A percentile compares a stretch with the other conserved stretches of the same genome.
phyloP scores from a whole-genome alignment of 2,888 invertebrate species.

The Athalia circularis region DNA sequence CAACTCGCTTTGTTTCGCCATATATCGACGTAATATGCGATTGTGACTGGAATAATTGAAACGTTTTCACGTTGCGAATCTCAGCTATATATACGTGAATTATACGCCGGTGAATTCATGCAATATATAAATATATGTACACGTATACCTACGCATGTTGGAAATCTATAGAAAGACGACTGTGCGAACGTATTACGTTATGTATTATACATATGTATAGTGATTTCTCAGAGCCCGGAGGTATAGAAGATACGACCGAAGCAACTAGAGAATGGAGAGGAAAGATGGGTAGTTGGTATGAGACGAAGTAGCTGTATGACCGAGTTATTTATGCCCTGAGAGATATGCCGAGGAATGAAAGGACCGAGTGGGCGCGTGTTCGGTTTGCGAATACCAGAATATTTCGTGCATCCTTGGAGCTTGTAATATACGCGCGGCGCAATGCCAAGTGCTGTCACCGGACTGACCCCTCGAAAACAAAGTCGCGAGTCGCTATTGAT shows the following conservation, averaged over 20 bases:
- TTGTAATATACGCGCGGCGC: constrained; percentile 66
- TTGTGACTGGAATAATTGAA: no score
- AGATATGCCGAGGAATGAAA: constrained; percentile 61
- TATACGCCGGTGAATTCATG: no score
- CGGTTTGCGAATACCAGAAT: constrained; percentile 64
- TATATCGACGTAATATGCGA: no score
- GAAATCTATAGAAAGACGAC: no score
- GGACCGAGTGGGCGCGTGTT: constrained; percentile 64
- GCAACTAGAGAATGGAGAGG: neutral
- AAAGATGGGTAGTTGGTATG: constrained; percentile 9
- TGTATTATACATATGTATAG: no score
- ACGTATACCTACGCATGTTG: no score
- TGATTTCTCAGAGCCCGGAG: no score
- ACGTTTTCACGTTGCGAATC: no score
- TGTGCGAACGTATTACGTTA: no score
- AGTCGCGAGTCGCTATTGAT: constrained; percentile 62
- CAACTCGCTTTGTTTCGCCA: no score
- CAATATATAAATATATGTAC: no score
- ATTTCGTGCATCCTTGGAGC: constrained; percentile 70
- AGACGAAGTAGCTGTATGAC: constrained; percentile 22
- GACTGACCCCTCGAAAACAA: constrained; percentile 61
- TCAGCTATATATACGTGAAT: no score
- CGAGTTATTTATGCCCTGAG: constrained; percentile 44
- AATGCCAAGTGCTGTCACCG: constrained; percentile 70
- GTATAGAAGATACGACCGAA: neutral